phyloP scores from a whole-genome alignment of 2,113 vertebrate genomes.

The Ondatra zibethicus region DNA sequence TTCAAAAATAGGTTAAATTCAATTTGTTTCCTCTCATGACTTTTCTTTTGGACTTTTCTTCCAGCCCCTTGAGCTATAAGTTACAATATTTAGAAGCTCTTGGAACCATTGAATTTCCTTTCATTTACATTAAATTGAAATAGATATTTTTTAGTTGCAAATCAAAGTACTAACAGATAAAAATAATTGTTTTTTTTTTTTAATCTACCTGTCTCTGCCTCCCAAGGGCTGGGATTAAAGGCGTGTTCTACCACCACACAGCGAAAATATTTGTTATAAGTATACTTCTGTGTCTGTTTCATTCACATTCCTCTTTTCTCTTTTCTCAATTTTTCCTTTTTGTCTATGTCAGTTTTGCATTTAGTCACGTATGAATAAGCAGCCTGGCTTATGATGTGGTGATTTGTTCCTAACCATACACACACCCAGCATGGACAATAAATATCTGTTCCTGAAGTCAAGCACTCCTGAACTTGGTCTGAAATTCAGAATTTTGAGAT shows the following conservation, averaged over 20 bases:
- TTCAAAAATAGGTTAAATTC: fast-evolving
- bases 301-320: background rate
- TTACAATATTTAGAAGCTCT: background rate
- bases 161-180: background rate
- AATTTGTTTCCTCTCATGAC: background rate
- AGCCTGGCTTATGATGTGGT: too few species aligned
- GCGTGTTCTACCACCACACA: too few species aligned
- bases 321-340: too few species aligned
- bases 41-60: background rate
- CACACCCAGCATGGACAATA: too few species aligned
- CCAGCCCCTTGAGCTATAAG: background rate
- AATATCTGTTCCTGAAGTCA: background rate
- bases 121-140: background rate
- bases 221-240: too few species aligned
- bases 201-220: too few species aligned
- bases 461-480: background rate
- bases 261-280: background rate
- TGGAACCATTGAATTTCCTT: background rate
- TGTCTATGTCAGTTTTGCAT: fast-evolving
- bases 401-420: background rate
- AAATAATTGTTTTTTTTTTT: too few species aligned
- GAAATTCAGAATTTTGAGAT: background rate
- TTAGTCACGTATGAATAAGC: too few species aligned
- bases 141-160: background rate
- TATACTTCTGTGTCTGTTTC: background rate